These are phyloP conservation scores for Fulica atra DNA, from an alignment of 2,113 vertebrate genomes.

Conservation along the genomic window DNA sequence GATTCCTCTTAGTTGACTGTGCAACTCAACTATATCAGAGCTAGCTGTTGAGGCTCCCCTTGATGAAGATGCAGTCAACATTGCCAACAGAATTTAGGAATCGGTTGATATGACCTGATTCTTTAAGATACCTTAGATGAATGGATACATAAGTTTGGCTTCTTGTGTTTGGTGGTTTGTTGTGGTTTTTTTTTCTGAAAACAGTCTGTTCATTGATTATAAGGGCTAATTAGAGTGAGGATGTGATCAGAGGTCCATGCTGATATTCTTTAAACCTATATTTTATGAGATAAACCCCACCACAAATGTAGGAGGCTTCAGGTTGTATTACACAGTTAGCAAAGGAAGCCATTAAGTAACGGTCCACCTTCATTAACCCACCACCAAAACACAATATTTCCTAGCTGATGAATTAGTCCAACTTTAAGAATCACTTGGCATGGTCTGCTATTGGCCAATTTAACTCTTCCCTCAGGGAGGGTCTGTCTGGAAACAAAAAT, in stretches of 20 bases:
- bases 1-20: background rate
- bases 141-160: background rate
- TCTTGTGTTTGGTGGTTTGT: background rate
- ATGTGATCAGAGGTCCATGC: background rate
- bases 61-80: background rate
- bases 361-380: background rate
- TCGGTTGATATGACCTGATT: background rate
- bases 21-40: background rate
- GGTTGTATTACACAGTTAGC: background rate
- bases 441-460: background rate
- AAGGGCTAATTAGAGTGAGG: background rate
- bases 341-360: background rate
- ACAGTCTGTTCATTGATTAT: fast-evolving
- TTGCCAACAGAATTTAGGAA: background rate
- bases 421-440: background rate
- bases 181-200: background rate
- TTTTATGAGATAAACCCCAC: background rate
- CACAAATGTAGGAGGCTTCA: background rate
- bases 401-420: background rate
- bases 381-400: background rate
- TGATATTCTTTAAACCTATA: background rate
- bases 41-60: background rate
- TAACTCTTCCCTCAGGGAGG: background rate
- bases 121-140: background rate
- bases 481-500: background rate